Percentiles rank a stretch among this genome's conserved stretches.
Conservation (phyloP, 2,797 vertebrate species). For the Pipistrellus kuhlii region DNA sequence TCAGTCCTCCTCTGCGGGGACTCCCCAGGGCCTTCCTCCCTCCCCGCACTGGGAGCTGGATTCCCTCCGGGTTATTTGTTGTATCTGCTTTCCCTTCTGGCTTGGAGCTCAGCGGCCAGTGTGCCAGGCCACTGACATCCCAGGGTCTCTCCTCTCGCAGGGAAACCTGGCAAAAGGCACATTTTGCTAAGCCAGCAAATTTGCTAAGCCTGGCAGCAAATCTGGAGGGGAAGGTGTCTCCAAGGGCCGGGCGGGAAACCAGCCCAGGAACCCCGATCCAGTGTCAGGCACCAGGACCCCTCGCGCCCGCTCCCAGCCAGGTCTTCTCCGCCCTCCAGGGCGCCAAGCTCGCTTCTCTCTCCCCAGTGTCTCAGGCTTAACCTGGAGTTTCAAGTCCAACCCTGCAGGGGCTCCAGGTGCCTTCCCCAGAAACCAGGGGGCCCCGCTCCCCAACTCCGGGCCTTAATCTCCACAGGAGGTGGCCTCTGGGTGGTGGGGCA, state of each 20-base stretch:
- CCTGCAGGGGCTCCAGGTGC: slow-evolving; percentile 80
- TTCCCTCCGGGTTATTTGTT: slow-evolving; percentile 17
- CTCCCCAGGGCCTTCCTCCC: neutral
- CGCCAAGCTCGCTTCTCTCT: neutral
- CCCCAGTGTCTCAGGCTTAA: neutral
- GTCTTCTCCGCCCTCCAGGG: neutral
- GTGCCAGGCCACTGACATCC: neutral
- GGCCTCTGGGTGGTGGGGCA: slow-evolving; percentile 78
- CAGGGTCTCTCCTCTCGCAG: neutral
- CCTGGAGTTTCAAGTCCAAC: neutral
- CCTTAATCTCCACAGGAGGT: slow-evolving; percentile 30
- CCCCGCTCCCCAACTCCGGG: neutral
- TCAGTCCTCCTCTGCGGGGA: neutral
- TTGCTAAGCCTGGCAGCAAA: neutral
- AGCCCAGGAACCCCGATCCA: neutral
- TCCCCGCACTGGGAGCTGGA: neutral
- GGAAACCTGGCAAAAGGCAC: neutral
- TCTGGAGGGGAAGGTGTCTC: neutral
- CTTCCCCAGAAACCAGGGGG: neutral
- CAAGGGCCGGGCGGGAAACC: neutral
- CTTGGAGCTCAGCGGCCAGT: neutral
- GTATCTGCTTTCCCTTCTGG: neutral
- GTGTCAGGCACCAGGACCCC: neutral
- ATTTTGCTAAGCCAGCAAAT: neutral
- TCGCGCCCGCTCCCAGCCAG: neutral